Conservation (phyloP, 2,797 vertebrate species). For the Megalops cyprinoides region DNA sequence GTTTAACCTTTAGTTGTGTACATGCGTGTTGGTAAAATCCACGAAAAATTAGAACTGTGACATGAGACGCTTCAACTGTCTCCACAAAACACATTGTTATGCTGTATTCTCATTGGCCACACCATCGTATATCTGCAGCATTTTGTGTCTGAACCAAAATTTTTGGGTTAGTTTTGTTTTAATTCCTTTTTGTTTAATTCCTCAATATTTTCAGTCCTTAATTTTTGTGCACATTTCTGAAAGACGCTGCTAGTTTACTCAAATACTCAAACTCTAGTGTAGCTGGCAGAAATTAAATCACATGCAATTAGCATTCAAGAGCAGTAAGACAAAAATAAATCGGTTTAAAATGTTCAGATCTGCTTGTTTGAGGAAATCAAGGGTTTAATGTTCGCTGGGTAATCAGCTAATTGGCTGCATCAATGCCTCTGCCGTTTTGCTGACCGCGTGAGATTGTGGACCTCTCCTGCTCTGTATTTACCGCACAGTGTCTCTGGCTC, state of each 20-base stretch:
- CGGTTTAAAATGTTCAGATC: background rate
- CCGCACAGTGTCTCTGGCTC: conserved; percentile 44
- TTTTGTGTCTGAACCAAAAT: too few species aligned
- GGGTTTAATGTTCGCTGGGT: too few species aligned
- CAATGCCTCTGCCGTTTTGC: too few species aligned
- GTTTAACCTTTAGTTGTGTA: background rate
- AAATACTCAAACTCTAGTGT: conserved; percentile 36
- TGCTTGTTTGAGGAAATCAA: background rate
- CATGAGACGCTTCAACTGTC: too few species aligned
- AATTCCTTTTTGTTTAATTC: too few species aligned
- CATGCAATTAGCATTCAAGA: background rate
- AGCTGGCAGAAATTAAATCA: conserved; percentile 33
- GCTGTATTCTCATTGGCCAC: too few species aligned
- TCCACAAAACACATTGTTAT: too few species aligned
- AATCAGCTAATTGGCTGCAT: background rate
- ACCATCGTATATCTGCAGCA: too few species aligned
- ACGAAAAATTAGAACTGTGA: too few species aligned
- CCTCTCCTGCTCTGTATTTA: background rate
- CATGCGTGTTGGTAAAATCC: conserved; percentile 1
- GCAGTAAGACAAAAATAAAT: background rate
- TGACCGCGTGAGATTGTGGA: background rate
- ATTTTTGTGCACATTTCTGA: too few species aligned
- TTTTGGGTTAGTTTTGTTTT: too few species aligned
- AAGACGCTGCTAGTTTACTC: conserved; percentile 27
- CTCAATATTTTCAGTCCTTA: too few species aligned